Base-by-base conservation (phyloP, 2,888 invertebrate species). In the Tuta absoluta region DNA sequence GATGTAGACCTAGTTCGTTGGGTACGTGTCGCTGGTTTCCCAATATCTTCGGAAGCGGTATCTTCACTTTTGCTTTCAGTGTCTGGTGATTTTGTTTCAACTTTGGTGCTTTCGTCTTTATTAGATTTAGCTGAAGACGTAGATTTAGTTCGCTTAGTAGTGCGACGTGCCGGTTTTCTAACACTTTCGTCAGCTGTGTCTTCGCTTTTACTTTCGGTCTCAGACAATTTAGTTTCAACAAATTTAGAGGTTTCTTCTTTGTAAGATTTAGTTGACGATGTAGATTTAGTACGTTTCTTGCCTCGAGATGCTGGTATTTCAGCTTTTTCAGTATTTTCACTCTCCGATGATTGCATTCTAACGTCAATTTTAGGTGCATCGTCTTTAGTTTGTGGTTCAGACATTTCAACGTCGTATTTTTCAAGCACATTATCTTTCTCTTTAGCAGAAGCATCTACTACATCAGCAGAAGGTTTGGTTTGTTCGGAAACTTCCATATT, bases 1-100 rank as follows among this genome's bases (percentile, higher is more conserved):
- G 74, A 67, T 10, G 71, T 69, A 0, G 77, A 76, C 63, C 69
- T 63, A 2, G 62, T 66, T 7, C 75, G 72, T 60, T 67, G 68
- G 8, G 66, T 64, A 63, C 60, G 68, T 8, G 61, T 23, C 11
- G 64, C 66, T 1, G 71, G 65, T 66, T 69, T 70, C 14, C 58
- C 65, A 19, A 57, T 51, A 51, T 68, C 65, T 37, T 66, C 62
- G 19, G 60, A 10, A 14, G 56, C 56, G 0, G 56, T 56, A n/a
- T 56, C 56, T 56, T 33, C 56, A 10, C 56, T 53, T 53, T 53
- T 53, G 24, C 53, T 56, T 28, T 56, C 56, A 7, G 24, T 56
- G 3, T 56, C 56, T 24, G 28, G n/a, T 14, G n/a, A 28, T 5
- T 56, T 56, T 11, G 19, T 37, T 64, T 62, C 11, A 59, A 58